phyloP scores from a whole-genome alignment of 1,140 invertebrate genomes.

The Rhagoletis zephyria region DNA sequence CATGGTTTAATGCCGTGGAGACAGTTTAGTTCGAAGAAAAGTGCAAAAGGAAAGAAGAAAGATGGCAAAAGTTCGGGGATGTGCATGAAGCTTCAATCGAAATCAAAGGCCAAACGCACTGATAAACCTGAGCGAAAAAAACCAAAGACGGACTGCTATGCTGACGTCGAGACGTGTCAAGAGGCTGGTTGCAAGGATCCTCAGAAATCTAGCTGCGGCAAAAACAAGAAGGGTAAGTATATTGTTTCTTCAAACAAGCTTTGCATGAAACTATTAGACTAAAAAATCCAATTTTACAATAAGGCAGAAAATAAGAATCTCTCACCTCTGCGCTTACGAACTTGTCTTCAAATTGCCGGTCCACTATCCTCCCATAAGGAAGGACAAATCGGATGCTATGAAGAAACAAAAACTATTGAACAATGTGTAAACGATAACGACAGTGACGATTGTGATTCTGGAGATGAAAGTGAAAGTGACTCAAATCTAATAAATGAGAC shows the following conservation, averaged over 20 bases:
- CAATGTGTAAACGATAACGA: neutral
- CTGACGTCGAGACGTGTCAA: neutral
- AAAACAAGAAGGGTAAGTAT: conserved; percentile 35
- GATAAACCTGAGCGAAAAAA: conserved; percentile 1
- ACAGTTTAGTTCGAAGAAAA: conserved; percentile 12
- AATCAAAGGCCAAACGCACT: neutral
- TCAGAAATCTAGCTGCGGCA: neutral
- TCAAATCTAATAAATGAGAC: conserved; percentile 1
- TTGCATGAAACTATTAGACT: neutral
- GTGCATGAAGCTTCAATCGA: neutral
- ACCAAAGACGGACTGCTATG: conserved; percentile 9
- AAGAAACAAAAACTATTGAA: neutral
- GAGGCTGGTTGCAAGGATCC: conserved; percentile 9
- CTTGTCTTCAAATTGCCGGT: neutral
- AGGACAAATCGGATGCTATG: neutral
- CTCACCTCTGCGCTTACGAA: neutral
- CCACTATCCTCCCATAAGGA: neutral
- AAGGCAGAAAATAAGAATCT: conserved; percentile 54
- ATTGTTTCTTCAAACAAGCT: neutral
- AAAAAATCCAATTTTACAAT: conserved; percentile 33
- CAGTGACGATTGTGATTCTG: neutral
- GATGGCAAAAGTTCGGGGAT: neutral
- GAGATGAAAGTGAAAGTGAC: neutral
- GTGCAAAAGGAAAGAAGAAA: conserved; percentile 7
- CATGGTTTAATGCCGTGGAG: neutral